phyloP scores from a whole-genome alignment of 2,888 invertebrate genomes.

The Coleophora flavipennella region DNA sequence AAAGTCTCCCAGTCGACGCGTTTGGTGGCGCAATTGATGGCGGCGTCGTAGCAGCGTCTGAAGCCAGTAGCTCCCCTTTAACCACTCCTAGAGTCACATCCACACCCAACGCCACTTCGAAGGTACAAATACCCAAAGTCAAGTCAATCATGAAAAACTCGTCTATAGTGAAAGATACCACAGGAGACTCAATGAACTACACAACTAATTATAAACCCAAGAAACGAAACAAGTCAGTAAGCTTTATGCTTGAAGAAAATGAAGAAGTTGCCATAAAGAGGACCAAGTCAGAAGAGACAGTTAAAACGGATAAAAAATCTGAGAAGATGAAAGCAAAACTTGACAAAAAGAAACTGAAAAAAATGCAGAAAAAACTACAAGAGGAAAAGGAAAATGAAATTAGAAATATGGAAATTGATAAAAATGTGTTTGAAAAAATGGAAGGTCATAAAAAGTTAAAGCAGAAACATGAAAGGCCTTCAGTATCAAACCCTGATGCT shows the following conservation, averaged over 20 bases:
- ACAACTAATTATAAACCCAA: slow-evolving; percentile 31
- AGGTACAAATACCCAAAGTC: slow-evolving; percentile 21
- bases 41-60: slow-evolving; percentile 9
- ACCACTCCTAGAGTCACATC: slow-evolving; percentile 29
- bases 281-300: slow-evolving; percentile 39
- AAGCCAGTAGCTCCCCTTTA: no score
- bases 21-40: slow-evolving; percentile 11
- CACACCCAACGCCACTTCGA: slow-evolving; percentile 25
- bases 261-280: slow-evolving; percentile 43
- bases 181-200: slow-evolving; percentile 19
- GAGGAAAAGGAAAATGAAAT: slow-evolving; percentile 28
- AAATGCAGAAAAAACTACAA: slow-evolving; percentile 18
- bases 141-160: slow-evolving; percentile 46
- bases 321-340: slow-evolving; percentile 13
- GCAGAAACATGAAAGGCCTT: slow-evolving; percentile 11
- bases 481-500: slow-evolving; percentile 6
- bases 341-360: slow-evolving; percentile 15
- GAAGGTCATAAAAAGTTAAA: slow-evolving; percentile 15
- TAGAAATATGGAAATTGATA: slow-evolving; percentile 15
- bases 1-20: slow-evolving; percentile 10
- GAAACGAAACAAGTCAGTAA: slow-evolving; percentile 58
- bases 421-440: slow-evolving; percentile 11
- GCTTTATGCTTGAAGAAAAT: slow-evolving; percentile 50
- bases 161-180: slow-evolving; percentile 18
- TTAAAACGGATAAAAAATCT: slow-evolving; percentile 13